A percentile compares a stretch with the other conserved stretches of the same genome.
These are phyloP conservation scores for Zaprionus lineosus DNA, from an alignment of 2,888 invertebrate genomes.

Conservation along the genomic window DNA sequence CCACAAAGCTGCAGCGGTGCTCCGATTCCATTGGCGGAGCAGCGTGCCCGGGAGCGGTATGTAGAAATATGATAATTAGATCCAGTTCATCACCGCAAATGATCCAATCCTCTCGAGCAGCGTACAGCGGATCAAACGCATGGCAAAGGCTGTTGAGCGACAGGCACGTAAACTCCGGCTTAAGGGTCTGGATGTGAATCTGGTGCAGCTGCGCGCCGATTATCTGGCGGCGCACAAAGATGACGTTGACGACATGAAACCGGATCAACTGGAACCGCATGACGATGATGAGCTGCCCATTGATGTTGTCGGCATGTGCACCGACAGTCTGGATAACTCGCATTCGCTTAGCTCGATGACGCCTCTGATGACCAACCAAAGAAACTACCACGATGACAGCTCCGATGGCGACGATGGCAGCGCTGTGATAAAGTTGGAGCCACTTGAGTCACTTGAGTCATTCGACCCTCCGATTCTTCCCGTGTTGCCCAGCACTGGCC, in stretches of 20 bases:
- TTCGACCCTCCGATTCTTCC: constrained; percentile 7
- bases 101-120: constrained; percentile 79
- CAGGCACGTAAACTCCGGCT: constrained; percentile 94
- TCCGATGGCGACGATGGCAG: constrained; percentile 23
- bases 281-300: constrained; percentile 87
- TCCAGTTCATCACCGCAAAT: not conserved
- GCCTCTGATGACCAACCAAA: constrained; percentile 40
- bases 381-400: constrained; percentile 38
- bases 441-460: constrained; percentile 62
- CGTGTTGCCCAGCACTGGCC: too few species aligned
- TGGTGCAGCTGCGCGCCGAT: constrained; percentile 90
- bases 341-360: constrained; percentile 40
- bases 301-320: constrained; percentile 89
- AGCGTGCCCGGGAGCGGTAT: constrained; percentile 90
- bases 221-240: constrained; percentile 85
- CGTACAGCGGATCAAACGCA: constrained; percentile 92
- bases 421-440: constrained; percentile 78
- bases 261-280: constrained; percentile 63
- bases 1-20: constrained; percentile 98
- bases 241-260: not conserved
- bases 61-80: constrained; percentile 33
- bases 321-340: constrained; percentile 84
- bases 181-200: constrained; percentile 92
- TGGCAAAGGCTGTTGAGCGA: constrained; percentile 93
- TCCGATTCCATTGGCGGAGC: constrained; percentile 94